Evolutionary conservation across 1,140 invertebrate genomes (phyloP), one percentile per base, ranked within the genome.

Genomic region (Littorina saxatilis): DNA sequence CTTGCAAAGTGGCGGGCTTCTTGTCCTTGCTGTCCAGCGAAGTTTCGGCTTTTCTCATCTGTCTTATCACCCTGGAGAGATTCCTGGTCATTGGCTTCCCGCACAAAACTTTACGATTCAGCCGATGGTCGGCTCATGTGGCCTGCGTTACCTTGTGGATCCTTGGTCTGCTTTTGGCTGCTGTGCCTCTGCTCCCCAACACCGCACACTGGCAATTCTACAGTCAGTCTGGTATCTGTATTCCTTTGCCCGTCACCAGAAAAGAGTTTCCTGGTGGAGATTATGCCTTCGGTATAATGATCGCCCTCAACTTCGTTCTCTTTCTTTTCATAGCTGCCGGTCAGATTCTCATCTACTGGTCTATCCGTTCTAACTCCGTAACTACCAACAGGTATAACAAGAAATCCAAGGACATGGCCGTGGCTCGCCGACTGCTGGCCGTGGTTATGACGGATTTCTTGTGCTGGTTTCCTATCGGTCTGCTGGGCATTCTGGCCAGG

Each of bases 21-120:
- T 27, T 78, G 37, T 61, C 76, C 13, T 5, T 78, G 11, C 17
- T 78, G n/a, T 78, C 76, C 17, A 63, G 76, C n/a, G 52, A 78
- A 43, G 76, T 61, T 0, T 78, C 76, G 1, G 76, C 55, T 0
- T 78, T 29, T 29, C 32, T 78, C 27, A 43, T 78, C n/a, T 78
- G 32, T 40, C 76, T 78, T 2, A 78, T 78, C 23, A 78, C 76
- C 43, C 1, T 78, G n/a, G 76, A 78, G n/a, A 55, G 76, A 27
- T 66, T 61, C 23, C 35, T 78, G 37, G 58, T 61, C 9, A 63
- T 66, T 1, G 17, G 32, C 2, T 63, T 63, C 29, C 76, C 76
- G 4, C 23, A 35, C 20, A 63, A 58, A 23, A 37, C 37, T 17
- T 9, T 61, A 35, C 15, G 76, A 15, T 78, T 78, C 35, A 39